Evolutionary conservation across 2,797 vertebrate species (phyloP).

Genomic region (Pelobates cultripes): DNA sequence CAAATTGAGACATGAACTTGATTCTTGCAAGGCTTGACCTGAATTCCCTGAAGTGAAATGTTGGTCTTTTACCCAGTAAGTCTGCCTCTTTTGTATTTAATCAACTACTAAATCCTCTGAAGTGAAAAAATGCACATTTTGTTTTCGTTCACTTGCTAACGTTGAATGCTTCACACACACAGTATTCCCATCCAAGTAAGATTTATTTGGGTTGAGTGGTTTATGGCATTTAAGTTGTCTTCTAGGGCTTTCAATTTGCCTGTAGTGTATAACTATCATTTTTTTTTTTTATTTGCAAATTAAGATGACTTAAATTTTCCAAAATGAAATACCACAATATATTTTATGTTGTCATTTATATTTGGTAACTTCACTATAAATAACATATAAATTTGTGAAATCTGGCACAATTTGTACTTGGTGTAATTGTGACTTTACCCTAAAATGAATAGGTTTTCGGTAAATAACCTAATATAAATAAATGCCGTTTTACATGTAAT

Average conservation of each 20-base stretch:
- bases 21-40: constrained; percentile 67
- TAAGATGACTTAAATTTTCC: too few species aligned
- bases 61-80: constrained; percentile 65
- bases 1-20: constrained; percentile 67
- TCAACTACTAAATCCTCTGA: constrained; percentile 77
- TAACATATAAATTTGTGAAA: too few species aligned
- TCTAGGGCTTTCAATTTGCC: constrained; percentile 64
- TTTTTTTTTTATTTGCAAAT: background rate
- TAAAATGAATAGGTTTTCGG: too few species aligned
- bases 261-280: constrained; percentile 57
- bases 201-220: constrained; percentile 75
- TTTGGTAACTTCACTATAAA: too few species aligned
- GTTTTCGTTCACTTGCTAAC: constrained; percentile 71
- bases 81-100: constrained; percentile 71
- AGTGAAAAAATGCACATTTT: constrained; percentile 79
- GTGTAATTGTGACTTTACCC: too few species aligned
- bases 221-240: constrained; percentile 78
- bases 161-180: constrained; percentile 68
- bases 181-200: constrained; percentile 64
- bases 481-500: too few species aligned
- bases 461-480: too few species aligned
- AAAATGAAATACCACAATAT: too few species aligned
- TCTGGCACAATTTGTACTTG: too few species aligned
- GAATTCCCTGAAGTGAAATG: constrained; percentile 76
- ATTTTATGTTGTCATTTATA: too few species aligned